Evolutionary conservation across 2,797 vertebrate genomes (phyloP).

Genomic region (Pogoniulus pusillus): DNA sequence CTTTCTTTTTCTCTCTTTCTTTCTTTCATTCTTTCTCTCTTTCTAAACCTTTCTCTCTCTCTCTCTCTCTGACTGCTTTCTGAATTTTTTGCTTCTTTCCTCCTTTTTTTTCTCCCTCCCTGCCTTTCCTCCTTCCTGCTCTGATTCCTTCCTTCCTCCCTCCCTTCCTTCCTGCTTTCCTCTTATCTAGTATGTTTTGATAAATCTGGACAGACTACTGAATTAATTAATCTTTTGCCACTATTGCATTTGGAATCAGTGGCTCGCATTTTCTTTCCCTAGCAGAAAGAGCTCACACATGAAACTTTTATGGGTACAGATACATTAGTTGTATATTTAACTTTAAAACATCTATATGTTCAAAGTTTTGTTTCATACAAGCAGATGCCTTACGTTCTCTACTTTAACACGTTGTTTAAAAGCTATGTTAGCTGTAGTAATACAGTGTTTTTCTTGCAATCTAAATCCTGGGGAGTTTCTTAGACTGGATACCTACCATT

Average conservation of each 20-base stretch:
- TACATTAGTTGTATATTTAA: not conserved
- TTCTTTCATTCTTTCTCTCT: too few relatives aligned
- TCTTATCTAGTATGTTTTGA: not conserved
- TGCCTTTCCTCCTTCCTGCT: too few relatives aligned
- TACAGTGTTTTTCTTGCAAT: not conserved
- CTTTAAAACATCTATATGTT: not conserved
- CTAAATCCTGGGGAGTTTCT: not conserved
- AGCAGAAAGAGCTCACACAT: not conserved
- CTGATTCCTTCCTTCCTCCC: not conserved
- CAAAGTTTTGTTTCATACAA: not conserved
- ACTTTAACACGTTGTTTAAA: not conserved
- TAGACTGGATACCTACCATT: not conserved
- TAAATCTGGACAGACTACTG: not conserved
- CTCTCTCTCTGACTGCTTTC: too few relatives aligned
- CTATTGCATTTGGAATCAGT: not conserved
- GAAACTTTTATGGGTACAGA: not conserved
- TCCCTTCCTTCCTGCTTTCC: too few relatives aligned
- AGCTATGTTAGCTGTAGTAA: not conserved
- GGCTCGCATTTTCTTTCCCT: not conserved
- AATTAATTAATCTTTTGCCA: not conserved
- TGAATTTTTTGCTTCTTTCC: too few relatives aligned
- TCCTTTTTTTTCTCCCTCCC: too few relatives aligned
- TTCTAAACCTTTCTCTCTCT: too few relatives aligned
- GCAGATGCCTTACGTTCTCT: not conserved
- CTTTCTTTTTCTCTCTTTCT: too few relatives aligned